phyloP scores from a whole-genome alignment of 1,140 invertebrate species.

The Microvelia longipes region DNA sequence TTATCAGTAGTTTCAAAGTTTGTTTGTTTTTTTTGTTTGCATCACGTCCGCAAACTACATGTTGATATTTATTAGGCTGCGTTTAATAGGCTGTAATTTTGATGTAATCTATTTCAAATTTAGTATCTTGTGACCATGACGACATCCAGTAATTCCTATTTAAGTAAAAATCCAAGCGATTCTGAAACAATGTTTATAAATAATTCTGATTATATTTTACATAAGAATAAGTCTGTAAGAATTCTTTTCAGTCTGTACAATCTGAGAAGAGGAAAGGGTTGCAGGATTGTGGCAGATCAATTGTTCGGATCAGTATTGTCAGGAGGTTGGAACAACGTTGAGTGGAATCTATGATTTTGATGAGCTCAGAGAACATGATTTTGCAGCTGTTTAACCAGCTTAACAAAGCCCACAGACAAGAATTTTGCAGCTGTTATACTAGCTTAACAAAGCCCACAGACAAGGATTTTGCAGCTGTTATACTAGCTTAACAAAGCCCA shows the following conservation, averaged over 20 bases:
- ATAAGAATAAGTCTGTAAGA: neutral
- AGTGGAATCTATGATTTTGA: neutral
- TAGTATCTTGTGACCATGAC: constrained; percentile 16
- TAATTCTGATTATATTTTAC: neutral
- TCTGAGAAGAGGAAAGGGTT: neutral
- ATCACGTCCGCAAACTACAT: too few relatives aligned
- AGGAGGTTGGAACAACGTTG: neutral
- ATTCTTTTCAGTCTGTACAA: neutral
- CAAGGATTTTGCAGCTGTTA: too few relatives aligned
- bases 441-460: too few relatives aligned
- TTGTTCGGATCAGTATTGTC: neutral
- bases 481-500: too few relatives aligned
- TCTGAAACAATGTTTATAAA: constrained; percentile 7
- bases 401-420: too few relatives aligned
- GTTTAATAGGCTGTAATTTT: neutral
- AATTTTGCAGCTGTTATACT: too few relatives aligned
- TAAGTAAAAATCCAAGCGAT: constrained; percentile 14
- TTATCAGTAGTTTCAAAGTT: too few relatives aligned
- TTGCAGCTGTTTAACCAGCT: too few relatives aligned
- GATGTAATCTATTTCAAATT: neutral
- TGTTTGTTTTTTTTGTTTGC: too few relatives aligned
- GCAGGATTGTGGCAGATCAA: neutral
- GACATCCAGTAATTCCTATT: constrained; percentile 12
- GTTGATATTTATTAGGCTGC: too few relatives aligned
- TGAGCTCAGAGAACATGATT: neutral